Conservation (phyloP, 2,113 vertebrate genomes). For the Catharus bicknelli region DNA sequence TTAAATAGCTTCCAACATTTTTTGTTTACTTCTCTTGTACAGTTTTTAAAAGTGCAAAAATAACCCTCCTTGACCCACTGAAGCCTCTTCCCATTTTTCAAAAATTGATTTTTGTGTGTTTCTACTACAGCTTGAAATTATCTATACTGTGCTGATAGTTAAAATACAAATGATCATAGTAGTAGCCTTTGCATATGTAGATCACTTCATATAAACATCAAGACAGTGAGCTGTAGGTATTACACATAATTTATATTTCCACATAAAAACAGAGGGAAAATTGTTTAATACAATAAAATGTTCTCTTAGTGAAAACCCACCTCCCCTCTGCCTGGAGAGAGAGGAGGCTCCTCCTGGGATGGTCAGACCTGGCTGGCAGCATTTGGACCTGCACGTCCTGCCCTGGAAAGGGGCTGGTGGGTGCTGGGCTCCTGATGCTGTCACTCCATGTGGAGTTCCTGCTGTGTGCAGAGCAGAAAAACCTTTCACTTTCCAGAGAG, state of each 20-base stretch:
- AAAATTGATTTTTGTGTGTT: slow-evolving; percentile 37
- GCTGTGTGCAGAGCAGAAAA: neutral
- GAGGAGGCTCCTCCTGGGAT: neutral
- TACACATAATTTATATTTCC: accelerated
- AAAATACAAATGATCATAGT: slow-evolving; percentile 2
- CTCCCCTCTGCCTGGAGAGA: neutral
- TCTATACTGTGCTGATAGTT: slow-evolving; percentile 25
- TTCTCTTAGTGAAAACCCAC: neutral
- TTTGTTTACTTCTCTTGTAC: neutral
- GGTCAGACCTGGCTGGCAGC: neutral
- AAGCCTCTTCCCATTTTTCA: slow-evolving; percentile 18
- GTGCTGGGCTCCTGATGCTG: neutral
- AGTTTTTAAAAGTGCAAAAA: neutral
- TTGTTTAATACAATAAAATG: neutral
- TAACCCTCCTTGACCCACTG: neutral
- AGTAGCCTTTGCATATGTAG: neutral
- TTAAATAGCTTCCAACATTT: neutral
- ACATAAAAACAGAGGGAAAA: neutral
- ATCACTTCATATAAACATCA: neutral
- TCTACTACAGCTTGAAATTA: slow-evolving; percentile 36
- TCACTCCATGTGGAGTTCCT: neutral
- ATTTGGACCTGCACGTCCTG: neutral
- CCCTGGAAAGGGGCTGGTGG: neutral
- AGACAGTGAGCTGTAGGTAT: neutral
- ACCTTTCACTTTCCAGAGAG: neutral